Evolutionary conservation across 2,113 vertebrate genomes (phyloP).

Genomic region (Saiga tatarica): DNA sequence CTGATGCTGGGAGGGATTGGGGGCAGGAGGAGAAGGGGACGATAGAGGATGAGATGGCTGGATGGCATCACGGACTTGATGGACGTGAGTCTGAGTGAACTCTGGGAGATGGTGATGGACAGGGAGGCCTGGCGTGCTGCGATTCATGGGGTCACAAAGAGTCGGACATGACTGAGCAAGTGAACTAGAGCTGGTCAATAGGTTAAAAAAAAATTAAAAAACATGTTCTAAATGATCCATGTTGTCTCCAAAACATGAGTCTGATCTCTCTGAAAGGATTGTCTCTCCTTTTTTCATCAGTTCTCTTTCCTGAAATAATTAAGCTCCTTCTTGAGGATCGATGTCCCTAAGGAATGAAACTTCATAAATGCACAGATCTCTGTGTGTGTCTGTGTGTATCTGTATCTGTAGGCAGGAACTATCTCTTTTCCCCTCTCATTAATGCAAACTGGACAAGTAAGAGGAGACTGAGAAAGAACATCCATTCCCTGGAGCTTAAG

Average conservation of each 20-base stretch:
- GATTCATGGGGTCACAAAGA: rapidly evolving
- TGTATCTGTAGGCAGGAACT: neutral
- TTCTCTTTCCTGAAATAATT: slow-evolving; percentile 38
- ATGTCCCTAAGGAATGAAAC: neutral
- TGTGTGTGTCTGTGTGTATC: neutral
- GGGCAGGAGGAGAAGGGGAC: neutral
- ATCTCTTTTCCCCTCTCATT: neutral
- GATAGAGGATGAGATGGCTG: neutral
- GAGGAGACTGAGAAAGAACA: neutral
- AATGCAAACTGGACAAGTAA: neutral
- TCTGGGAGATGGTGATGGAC: rapidly evolving
- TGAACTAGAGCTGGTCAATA: neutral
- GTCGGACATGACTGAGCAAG: rapidly evolving
- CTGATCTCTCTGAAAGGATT: neutral
- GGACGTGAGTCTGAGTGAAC: neutral
- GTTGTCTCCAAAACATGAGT: neutral
- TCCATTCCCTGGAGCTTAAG: slow-evolving; percentile 34
- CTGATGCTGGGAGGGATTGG: neutral
- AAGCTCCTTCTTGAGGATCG: neutral
- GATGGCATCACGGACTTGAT: rapidly evolving
- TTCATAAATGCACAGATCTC: neutral
- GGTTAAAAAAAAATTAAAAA: neutral
- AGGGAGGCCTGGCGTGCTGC: neutral
- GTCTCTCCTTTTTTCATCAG: neutral
- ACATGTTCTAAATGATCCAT: neutral